Evolutionary conservation across 2,797 vertebrate species (phyloP), one percentile per base, ranked within the genome.

Genomic region (Aulostomus chinensis): DNA sequence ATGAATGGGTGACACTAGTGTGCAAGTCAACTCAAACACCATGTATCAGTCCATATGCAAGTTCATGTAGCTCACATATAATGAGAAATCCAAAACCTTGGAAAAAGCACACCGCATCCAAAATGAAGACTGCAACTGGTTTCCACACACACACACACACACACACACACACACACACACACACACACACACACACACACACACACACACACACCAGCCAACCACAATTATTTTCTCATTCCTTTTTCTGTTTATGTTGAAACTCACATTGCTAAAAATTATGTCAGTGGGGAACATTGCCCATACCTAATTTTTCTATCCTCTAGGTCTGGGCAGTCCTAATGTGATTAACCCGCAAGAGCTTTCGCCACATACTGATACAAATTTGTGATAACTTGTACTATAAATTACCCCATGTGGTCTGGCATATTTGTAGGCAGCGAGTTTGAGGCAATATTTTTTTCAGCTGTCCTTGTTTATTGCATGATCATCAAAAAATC

Each of bases 151-250:
- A 76, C 75, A 28, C 14, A 10, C 9, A 17, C 83, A 69, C 78
- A 76, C 83, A 69, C 78, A 77, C 83, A 69, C 78, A 76, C 83
- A 69, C 78, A 77, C 83, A 68, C 76, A 78, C 82, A 69, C 76
- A 78, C 83, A 71, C 73, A 77, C 81, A 71, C 78, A 77, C 83
- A 69, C 78, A 77, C 83, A 66, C 78, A 77, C 83, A 71, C 76
- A 78, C 82, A 69, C 78, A 78, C 81, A 61, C 77, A 78, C 73
- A 79, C 81, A 76, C 74, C 58, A 78, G 60, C 64, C 26, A 17
- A 84, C 83, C 74, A 73, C 83, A 84, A 79, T 81, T 73, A 76
- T 87, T 83, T 78, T 78, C 79, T 81, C 79, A 82, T 81, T 83
- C 65, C 73, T 73, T 73, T 71, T 58, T 69, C 58, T 85, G 83